Evolutionary conservation across 2,888 invertebrate genomes (phyloP).

Genomic region (Drosophila acutilabella): DNA sequence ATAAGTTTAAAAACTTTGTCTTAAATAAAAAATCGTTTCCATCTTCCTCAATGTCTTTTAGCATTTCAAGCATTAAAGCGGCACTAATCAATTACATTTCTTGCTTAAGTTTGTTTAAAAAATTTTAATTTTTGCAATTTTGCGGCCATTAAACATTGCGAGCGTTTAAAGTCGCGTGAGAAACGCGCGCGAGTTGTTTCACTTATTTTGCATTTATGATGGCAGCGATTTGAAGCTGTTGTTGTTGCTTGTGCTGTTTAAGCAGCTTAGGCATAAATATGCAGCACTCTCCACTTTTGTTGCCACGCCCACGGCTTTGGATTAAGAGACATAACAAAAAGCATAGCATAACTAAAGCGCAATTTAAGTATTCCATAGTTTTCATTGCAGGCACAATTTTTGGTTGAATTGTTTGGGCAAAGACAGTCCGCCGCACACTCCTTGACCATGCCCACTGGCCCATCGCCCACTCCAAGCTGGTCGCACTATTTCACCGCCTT

Average conservation of each 20-base stretch:
- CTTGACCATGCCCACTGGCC: background rate
- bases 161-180: conserved; percentile 38
- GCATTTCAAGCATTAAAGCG: background rate
- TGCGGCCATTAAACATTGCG: conserved; percentile 19
- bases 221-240: conserved; percentile 17
- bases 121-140: conserved; percentile 23
- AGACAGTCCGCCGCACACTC: background rate
- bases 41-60: background rate
- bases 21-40: too few species aligned
- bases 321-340: conserved; percentile 13
- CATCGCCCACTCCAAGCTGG: background rate
- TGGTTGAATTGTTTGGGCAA: background rate
- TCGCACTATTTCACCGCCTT: background rate
- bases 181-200: conserved; percentile 23
- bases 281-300: background rate
- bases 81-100: conserved; percentile 13
- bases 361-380: conserved; percentile 12
- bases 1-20: background rate
- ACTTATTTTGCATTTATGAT: conserved; percentile 14
- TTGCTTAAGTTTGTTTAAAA: background rate
- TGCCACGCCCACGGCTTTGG: background rate
- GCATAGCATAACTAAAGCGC: conserved; percentile 31
- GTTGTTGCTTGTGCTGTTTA: conserved; percentile 22
- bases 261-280: conserved; percentile 5
- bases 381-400: conserved; percentile 5